Conservation (phyloP, 2,888 invertebrate genomes). For the Myathropa florea region DNA sequence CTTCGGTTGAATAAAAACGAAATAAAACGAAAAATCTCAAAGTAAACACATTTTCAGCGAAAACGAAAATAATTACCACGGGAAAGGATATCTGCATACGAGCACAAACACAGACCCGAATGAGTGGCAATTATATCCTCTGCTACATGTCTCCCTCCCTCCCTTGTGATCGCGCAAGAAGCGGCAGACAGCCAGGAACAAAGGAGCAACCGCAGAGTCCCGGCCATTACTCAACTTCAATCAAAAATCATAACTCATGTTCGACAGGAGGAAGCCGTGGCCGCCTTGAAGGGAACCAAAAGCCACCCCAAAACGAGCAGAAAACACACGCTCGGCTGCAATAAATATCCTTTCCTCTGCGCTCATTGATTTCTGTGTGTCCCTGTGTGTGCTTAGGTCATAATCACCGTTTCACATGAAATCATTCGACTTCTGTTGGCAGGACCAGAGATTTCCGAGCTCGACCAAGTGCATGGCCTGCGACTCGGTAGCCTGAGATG, state of each 20-base stretch:
- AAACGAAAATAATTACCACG: constrained; percentile 66
- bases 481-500: constrained; percentile 32
- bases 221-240: constrained; percentile 80
- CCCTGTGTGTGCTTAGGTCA: constrained; percentile 52
- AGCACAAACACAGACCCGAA: constrained; percentile 28
- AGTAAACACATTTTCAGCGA: constrained; percentile 66
- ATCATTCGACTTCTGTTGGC: constrained; percentile 74
- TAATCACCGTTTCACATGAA: constrained; percentile 80
- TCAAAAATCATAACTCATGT: constrained; percentile 80
- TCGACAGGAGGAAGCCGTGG: constrained; percentile 69
- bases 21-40: constrained; percentile 50
- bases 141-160: not conserved
- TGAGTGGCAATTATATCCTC: constrained; percentile 48
- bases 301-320: constrained; percentile 13
- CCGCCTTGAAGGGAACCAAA: constrained; percentile 46
- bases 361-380: not conserved
- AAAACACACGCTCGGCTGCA: constrained; percentile 59
- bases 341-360: constrained; percentile 47
- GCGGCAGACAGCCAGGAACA: not conserved
- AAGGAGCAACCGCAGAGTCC: constrained; percentile 39
- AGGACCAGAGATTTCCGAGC: not conserved
- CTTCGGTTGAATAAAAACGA: not conserved
- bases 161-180: constrained; percentile 29
- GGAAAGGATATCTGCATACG: constrained; percentile 53
- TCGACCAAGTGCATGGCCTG: constrained; percentile 47